Base-by-base conservation (phyloP, 2,888 invertebrate species). In the Dinocampus coccinellae region DNA sequence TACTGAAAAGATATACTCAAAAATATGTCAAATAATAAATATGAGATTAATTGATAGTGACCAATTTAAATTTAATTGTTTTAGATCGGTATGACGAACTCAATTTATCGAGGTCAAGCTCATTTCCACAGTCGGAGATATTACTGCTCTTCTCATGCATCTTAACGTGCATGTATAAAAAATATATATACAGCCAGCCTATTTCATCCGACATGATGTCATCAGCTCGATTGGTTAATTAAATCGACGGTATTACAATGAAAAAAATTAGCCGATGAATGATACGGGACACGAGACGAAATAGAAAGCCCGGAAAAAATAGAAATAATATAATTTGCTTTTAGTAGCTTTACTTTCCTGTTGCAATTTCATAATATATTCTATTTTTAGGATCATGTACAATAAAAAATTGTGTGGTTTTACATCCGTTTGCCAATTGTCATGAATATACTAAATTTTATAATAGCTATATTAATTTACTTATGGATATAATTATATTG, bases 131-230 rank as follows among this genome's bases (percentile, higher is more conserved):
- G 75, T 61, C 73, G 70, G 58, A 65, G 64, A 42, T 63, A 47
- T 66, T 34, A 36, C 42, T 53, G 20, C n/a, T 36, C 47, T 67
- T 42, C 61, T 66, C 57, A 63, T 70, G 70, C 75, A 71, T 75
- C 62, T 52, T 68, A 70, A 71, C 73, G 70, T 62, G 73, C 61
- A 53, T 73, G n/a, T n/a, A n/a, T n/a, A n/a, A n/a, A n/a, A n/a
- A n/a, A n/a, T n/a, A n/a, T n/a, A 73, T 69, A 74, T 73, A 42
- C 22, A 61, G 71, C 42, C 55, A 68, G 63, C 69, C 67, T 67
- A 69, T 73, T 76, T 76, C 65, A 74, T 64, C 72, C 70, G 20
- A 67, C 65, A 73, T 77, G 77, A 77, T 77, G 76, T 76, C 77
- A 77, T 77, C 74, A 33, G 65, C 70, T 52, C 70, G 65, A 55